These are phyloP conservation scores for Acrossocheilus fasciatus DNA, from an alignment of 2,797 vertebrate genomes.

Conservation along the genomic window DNA sequence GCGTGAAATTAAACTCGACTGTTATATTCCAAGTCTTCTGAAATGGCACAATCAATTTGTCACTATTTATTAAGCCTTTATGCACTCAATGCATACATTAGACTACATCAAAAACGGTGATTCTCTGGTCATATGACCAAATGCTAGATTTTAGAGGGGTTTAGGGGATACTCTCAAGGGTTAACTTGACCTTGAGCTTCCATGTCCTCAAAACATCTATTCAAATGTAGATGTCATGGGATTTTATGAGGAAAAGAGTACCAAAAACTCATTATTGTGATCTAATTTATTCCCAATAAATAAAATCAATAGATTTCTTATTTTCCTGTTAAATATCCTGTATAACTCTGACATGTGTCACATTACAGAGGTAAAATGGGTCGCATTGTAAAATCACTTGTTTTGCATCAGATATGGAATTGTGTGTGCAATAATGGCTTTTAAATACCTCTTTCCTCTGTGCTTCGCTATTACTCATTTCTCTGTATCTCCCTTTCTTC, in stretches of 20 bases:
- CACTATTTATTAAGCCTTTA: background rate
- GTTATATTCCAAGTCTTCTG: background rate
- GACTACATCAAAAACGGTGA: background rate
- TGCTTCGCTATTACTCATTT: conserved; percentile 15
- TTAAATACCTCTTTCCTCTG: conserved; percentile 10
- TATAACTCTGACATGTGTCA: background rate
- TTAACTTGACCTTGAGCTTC: background rate
- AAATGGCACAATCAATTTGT: background rate
- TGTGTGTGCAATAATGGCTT: background rate
- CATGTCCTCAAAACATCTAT: background rate
- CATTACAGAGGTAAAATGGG: conserved; percentile 1
- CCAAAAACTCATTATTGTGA: background rate
- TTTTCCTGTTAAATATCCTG: background rate
- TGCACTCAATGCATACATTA: background rate
- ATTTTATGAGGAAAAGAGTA: background rate
- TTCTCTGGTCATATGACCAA: background rate
- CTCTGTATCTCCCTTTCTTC: background rate
- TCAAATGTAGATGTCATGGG: background rate
- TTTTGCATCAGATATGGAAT: conserved; percentile 9
- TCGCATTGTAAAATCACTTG: background rate
- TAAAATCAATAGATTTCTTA: background rate
- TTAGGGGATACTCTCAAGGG: background rate
- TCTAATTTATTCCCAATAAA: background rate
- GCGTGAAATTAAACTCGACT: background rate
- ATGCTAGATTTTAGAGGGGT: background rate